phyloP scores from a whole-genome alignment of 2,797 vertebrate genomes.

The Crocodylus rhombifer region DNA sequence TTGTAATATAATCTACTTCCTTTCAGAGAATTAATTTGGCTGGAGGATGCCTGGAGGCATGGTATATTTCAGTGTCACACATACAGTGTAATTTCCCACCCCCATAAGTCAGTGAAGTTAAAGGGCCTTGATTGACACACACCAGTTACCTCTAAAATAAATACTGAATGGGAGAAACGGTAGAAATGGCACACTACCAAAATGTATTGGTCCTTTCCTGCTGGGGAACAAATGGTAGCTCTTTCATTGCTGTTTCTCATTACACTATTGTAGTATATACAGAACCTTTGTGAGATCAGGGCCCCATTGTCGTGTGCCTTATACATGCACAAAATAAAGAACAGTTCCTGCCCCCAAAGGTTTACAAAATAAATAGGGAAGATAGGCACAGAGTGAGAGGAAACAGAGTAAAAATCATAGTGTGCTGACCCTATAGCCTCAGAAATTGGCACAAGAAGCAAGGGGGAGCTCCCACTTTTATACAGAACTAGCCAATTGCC shows the following conservation, averaged over 20 bases:
- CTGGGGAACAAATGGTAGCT: neutral
- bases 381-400: neutral
- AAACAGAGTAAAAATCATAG: neutral
- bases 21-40: neutral
- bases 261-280: neutral
- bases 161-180: neutral
- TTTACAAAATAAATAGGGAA: neutral
- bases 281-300: neutral
- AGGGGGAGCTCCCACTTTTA: no score
- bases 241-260: neutral
- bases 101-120: slow-evolving; percentile 4
- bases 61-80: neutral
- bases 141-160: neutral
- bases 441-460: no score
- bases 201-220: neutral
- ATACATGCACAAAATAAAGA: neutral
- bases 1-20: neutral
- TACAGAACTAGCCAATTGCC: no score
- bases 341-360: neutral
- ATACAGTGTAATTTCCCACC: neutral
- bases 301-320: neutral
- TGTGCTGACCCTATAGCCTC: no score
- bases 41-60: neutral
- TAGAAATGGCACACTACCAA: neutral
- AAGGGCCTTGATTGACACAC: neutral